These are phyloP conservation scores for Amphipoea lucens DNA, from an alignment of 2,888 invertebrate species.

Conservation along the genomic window DNA sequence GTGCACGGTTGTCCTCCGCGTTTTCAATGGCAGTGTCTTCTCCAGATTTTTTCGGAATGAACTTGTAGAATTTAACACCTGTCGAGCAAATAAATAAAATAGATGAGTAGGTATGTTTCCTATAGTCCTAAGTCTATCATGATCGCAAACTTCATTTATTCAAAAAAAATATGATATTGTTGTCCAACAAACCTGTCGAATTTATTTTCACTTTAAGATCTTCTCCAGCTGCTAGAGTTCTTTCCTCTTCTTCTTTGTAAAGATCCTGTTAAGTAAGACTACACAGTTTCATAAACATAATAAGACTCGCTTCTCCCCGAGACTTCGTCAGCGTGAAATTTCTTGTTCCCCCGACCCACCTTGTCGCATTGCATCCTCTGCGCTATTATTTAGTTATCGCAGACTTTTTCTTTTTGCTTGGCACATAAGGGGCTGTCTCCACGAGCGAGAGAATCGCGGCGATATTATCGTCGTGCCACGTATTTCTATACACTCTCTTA, in stretches of 20 bases:
- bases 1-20: too few relatives aligned
- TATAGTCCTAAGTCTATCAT: neutral
- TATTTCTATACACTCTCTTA: too few relatives aligned
- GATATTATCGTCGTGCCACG: too few relatives aligned
- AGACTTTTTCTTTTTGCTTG: neutral
- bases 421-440: too few relatives aligned
- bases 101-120: neutral
- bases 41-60: conserved; percentile 67
- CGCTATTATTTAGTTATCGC: too few relatives aligned
- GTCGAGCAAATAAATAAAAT: conserved; percentile 56
- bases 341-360: too few relatives aligned
- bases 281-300: conserved; percentile 7
- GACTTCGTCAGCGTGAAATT: too few relatives aligned
- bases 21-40: conserved; percentile 7
- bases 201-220: conserved; percentile 88
- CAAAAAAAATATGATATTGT: neutral
- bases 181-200: conserved; percentile 77
- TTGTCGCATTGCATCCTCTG: too few relatives aligned
- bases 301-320: neutral
- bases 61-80: conserved; percentile 86
- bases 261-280: conserved; percentile 81
- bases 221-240: conserved; percentile 72
- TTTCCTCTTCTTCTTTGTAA: conserved; percentile 81
- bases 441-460: too few relatives aligned
- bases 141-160: neutral